Evolutionary conservation across 1,140 invertebrate genomes (phyloP).

Genomic region (Pachyrhynchus sulphureomaculatus): DNA sequence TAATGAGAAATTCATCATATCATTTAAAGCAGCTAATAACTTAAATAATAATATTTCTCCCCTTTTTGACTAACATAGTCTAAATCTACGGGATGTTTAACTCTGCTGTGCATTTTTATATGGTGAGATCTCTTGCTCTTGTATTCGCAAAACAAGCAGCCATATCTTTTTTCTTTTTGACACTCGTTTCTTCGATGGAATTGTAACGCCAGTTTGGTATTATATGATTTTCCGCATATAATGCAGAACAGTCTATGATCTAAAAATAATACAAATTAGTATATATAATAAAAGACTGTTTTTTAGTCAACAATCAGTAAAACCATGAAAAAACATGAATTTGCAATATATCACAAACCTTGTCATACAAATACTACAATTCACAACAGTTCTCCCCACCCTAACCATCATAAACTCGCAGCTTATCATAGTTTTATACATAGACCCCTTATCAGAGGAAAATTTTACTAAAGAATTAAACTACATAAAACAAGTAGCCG

Average conservation of each 20-base stretch:
- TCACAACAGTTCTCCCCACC: no score
- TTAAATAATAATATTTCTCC: neutral
- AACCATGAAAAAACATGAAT: no score
- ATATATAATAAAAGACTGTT: no score
- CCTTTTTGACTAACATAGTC: neutral
- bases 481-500: no score
- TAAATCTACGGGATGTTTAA: conserved; percentile 3
- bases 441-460: no score
- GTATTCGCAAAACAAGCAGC: conserved; percentile 43
- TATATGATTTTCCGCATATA: conserved; percentile 28
- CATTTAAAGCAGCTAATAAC: neutral
- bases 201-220: conserved; percentile 19
- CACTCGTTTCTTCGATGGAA: conserved; percentile 64
- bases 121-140: conserved; percentile 13
- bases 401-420: no score
- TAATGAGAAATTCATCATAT: no score
- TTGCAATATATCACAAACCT: no score
- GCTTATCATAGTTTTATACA: no score
- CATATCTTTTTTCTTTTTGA: conserved; percentile 52
- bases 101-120: conserved; percentile 16
- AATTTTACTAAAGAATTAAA: no score
- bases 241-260: conserved; percentile 7
- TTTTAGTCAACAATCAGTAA: no score
- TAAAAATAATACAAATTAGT: conserved; percentile 4
- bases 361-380: no score